Percentiles rank a stretch among this genome's conserved stretches.
Conservation (phyloP, 2,888 invertebrate species). For the Drosophila subsilvestris region DNA sequence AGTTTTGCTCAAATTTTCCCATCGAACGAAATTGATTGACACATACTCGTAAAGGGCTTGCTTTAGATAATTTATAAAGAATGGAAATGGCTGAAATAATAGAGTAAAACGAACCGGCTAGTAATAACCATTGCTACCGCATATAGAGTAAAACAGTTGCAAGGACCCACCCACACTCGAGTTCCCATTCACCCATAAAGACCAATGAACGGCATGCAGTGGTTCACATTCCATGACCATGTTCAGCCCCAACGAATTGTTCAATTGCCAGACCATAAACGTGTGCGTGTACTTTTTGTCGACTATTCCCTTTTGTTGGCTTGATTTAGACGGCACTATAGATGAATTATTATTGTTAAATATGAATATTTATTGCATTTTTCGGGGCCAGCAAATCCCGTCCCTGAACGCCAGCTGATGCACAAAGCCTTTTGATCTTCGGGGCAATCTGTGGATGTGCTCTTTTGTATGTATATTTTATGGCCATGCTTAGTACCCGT, state of each 20-base stretch:
- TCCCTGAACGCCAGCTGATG: conserved; percentile 34
- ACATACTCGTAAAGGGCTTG: no score
- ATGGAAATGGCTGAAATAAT: neutral
- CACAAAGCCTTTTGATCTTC: conserved; percentile 33
- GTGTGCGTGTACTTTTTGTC: conserved; percentile 44
- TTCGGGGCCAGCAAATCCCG: conserved; percentile 21
- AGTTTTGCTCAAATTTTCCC: neutral
- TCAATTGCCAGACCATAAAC: conserved; percentile 54
- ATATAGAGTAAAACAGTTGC: neutral
- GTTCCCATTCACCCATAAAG: neutral
- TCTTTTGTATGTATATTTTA: conserved; percentile 27
- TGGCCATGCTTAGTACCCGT: conserved; percentile 4
- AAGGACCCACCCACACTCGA: neutral
- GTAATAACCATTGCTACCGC: no score
- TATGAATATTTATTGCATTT: conserved; percentile 71
- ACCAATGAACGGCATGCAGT: neutral
- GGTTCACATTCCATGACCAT: conserved; percentile 7
- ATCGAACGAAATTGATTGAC: neutral
- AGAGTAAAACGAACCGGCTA: neutral
- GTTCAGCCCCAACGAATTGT: conserved; percentile 33
- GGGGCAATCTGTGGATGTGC: conserved; percentile 7
- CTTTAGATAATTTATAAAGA: no score
- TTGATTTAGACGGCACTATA: conserved; percentile 68
- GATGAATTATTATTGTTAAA: conserved; percentile 74
- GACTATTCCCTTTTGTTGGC: conserved; percentile 48